phyloP scores from a whole-genome alignment of 2,113 vertebrate genomes.

The Oryzias javanicus region DNA sequence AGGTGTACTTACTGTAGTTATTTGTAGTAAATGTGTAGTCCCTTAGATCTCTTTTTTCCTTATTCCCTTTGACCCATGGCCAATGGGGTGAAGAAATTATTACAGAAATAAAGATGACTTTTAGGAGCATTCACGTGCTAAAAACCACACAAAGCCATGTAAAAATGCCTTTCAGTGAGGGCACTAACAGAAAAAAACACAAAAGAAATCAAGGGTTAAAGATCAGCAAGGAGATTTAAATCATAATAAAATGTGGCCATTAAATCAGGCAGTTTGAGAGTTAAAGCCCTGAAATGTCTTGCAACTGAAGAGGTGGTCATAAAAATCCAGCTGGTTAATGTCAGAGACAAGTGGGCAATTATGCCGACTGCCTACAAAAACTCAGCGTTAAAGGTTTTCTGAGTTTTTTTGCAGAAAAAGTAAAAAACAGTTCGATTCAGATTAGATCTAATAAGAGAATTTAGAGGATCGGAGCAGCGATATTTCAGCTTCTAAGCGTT shows the following conservation, averaged over 20 bases:
- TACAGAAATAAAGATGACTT: no score
- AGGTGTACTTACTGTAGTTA: no score
- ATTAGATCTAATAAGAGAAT: constrained; percentile 4
- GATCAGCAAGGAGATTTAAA: neutral
- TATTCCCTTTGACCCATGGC: no score
- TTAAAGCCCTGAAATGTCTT: neutral
- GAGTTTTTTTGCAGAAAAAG: neutral
- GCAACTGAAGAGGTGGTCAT: neutral
- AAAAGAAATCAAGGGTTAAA: no score
- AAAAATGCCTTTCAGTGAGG: no score
- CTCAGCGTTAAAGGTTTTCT: neutral
- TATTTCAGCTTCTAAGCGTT: neutral
- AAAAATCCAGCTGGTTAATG: neutral
- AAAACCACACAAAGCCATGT: no score
- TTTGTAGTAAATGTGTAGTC: no score
- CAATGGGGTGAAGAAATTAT: no score
- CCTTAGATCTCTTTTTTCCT: no score
- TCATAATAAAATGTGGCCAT: neutral
- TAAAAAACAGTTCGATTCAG: neutral
- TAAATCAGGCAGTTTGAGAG: neutral
- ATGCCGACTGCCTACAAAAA: neutral
- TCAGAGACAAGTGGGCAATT: neutral
- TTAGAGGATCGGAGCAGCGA: neutral
- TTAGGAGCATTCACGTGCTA: no score
- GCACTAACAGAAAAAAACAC: no score